Evolutionary conservation across 2,797 vertebrate genomes (phyloP).

Genomic region (Crocodylus rhombifer): DNA sequence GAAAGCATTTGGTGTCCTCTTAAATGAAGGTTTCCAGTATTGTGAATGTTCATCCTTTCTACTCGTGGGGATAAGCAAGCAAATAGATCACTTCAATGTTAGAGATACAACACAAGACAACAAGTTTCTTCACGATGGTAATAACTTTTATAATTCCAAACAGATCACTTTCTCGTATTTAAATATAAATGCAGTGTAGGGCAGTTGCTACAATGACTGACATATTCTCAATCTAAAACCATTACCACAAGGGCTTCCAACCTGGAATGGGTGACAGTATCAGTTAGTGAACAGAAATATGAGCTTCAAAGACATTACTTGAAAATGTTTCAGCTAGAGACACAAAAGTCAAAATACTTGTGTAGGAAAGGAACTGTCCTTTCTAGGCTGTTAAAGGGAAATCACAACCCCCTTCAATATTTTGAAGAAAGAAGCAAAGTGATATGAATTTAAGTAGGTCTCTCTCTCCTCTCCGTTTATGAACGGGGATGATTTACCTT

Average conservation of each 20-base stretch:
- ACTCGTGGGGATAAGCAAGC: constrained; percentile 37
- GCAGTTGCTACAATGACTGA: constrained; percentile 72
- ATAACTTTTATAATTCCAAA: constrained; percentile 77
- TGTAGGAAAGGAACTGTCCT: neutral
- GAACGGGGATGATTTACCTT: neutral
- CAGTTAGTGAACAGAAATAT: constrained; percentile 57
- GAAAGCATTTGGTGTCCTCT: constrained; percentile 42
- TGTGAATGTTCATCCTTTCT: constrained; percentile 29
- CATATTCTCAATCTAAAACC: constrained; percentile 64
- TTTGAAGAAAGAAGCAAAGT: neutral
- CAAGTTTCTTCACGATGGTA: constrained; percentile 68
- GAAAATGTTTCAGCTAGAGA: constrained; percentile 35
- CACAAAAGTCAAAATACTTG: constrained; percentile 12
- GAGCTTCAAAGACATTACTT: constrained; percentile 1
- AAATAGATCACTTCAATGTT: constrained; percentile 55
- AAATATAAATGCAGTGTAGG: constrained; percentile 72
- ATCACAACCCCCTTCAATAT: neutral
- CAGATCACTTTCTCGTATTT: constrained; percentile 70
- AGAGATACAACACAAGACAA: constrained; percentile 68
- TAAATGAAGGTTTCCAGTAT: constrained; percentile 56
- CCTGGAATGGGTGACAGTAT: constrained; percentile 37
- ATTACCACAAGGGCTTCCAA: constrained; percentile 55
- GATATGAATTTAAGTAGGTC: neutral
- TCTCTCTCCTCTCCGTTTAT: neutral
- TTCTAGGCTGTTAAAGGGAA: neutral